Evolutionary conservation across 2,113 vertebrate genomes (phyloP).

Genomic region (Pandion haliaetus): DNA sequence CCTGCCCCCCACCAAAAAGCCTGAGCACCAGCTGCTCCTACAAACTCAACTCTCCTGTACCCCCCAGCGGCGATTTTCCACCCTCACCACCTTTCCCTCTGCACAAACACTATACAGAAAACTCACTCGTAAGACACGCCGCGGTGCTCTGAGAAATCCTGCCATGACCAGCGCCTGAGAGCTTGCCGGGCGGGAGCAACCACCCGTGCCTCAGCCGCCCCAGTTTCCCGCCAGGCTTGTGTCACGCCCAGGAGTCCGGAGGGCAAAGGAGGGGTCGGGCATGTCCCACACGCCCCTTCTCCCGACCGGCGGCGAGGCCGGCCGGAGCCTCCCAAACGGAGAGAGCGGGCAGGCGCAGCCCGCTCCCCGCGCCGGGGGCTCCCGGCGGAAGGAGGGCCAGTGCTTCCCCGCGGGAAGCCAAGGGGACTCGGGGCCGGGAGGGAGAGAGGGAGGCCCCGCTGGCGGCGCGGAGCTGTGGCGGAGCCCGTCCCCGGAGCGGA

Average conservation of each 20-base stretch:
- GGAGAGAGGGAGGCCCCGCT: neutral
- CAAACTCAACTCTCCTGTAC: neutral
- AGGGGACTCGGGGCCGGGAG: no score
- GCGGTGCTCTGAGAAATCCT: neutral
- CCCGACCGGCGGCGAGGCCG: neutral
- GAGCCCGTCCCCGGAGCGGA: neutral
- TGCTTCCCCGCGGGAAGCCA: neutral
- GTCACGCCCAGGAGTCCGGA: neutral
- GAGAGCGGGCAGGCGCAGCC: neutral
- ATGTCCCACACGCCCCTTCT: neutral
- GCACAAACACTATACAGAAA: neutral
- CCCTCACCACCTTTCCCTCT: neutral
- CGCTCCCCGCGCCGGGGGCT: neutral
- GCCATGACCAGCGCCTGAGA: neutral
- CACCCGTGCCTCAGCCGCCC: neutral
- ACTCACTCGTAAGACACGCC: constrained; percentile 1
- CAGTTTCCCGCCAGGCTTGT: neutral
- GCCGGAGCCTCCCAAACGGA: neutral
- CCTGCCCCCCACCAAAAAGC: neutral
- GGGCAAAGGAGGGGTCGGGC: neutral
- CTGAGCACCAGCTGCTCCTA: neutral
- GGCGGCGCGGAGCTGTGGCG: neutral
- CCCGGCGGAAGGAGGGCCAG: no score
- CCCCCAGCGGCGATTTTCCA: neutral
- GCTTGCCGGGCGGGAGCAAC: neutral